Percentiles rank a stretch among this genome's conserved stretches.
These are phyloP conservation scores for Aix galericulata DNA, from an alignment of 2,113 vertebrate species.

Conservation along the genomic window DNA sequence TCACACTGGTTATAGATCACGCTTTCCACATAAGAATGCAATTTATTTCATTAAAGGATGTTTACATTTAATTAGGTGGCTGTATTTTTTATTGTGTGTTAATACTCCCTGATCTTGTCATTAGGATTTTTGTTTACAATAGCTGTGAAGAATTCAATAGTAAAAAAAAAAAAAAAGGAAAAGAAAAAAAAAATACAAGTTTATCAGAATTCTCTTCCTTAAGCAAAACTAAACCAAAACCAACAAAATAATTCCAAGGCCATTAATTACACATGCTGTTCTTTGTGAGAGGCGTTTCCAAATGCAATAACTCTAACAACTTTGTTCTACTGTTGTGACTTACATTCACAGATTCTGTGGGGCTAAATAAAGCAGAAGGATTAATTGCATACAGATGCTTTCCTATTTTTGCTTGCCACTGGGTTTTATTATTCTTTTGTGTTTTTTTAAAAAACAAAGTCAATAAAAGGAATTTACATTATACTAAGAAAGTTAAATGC, in stretches of 20 bases:
- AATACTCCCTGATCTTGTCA: background rate
- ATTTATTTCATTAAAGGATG: background rate
- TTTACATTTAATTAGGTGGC: slow-evolving; percentile 25
- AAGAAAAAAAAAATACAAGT: background rate
- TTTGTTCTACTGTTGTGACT: slow-evolving; percentile 36
- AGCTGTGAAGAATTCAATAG: background rate
- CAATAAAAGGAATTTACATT: slow-evolving; percentile 39
- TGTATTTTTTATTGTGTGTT: background rate
- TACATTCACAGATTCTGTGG: slow-evolving; percentile 20
- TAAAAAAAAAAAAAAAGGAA: background rate
- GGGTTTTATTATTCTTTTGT: background rate
- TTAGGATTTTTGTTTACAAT: slow-evolving; percentile 4
- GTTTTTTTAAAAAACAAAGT: background rate
- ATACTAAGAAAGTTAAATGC: slow-evolving; percentile 48
- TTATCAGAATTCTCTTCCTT: background rate
- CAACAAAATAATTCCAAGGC: background rate
- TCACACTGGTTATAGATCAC: background rate
- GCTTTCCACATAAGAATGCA: background rate
- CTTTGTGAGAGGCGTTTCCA: background rate
- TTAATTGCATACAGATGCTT: slow-evolving; percentile 58
- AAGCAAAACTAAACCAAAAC: background rate
- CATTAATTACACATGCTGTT: background rate
- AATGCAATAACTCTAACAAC: background rate
- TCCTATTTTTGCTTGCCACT: background rate
- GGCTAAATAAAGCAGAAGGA: slow-evolving; percentile 50